A percentile compares a stretch with the other conserved stretches of the same genome.
These are phyloP conservation scores for Catocala nupta DNA, from an alignment of 2,888 invertebrate species.

Conservation along the genomic window DNA sequence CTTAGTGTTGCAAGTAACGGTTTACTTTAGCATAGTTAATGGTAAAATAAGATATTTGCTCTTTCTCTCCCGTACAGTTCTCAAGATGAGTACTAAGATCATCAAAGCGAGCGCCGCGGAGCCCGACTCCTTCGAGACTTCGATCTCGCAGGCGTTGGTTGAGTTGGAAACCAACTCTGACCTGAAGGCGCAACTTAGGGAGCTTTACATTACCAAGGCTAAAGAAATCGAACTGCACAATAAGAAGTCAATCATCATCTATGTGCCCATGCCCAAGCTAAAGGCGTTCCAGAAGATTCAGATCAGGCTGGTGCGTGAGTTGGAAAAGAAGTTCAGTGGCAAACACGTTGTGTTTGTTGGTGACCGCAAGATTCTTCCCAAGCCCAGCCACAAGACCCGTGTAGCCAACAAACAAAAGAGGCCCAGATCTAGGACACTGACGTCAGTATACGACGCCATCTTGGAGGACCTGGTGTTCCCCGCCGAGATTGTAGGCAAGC, in stretches of 20 bases:
- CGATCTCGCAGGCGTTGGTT: slow-evolving; percentile 97
- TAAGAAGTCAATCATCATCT: slow-evolving; percentile 99
- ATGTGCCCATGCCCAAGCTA: slow-evolving; percentile 99
- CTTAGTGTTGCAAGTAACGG: too few species aligned
- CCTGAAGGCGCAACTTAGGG: slow-evolving; percentile 97
- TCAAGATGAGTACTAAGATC: slow-evolving; percentile 96
- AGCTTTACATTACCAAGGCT: slow-evolving; percentile 97
- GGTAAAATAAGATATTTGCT: too few species aligned
- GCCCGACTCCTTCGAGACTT: slow-evolving; percentile 96
- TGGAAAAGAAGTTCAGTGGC: slow-evolving; percentile 99
- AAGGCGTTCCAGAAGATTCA: slow-evolving; percentile 99
- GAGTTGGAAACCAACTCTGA: slow-evolving; percentile 99
- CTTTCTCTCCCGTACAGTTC: too few species aligned
- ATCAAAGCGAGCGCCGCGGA: slow-evolving; percentile 96
- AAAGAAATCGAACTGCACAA: slow-evolving; percentile 97
- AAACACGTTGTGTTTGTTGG: slow-evolving; percentile 99
- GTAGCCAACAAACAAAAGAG: slow-evolving; percentile 92
- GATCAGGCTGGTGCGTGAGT: slow-evolving; percentile 97
- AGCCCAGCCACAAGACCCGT: slow-evolving; percentile 98
- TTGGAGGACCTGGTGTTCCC: slow-evolving; percentile 99
- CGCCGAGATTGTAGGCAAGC: slow-evolving; percentile 99
- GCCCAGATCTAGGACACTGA: slow-evolving; percentile 95
- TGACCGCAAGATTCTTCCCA: slow-evolving; percentile 98
- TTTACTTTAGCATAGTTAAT: too few species aligned
- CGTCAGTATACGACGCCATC: slow-evolving; percentile 98